phyloP scores from a whole-genome alignment of 2,113 vertebrate genomes.

The Scomber colias region DNA sequence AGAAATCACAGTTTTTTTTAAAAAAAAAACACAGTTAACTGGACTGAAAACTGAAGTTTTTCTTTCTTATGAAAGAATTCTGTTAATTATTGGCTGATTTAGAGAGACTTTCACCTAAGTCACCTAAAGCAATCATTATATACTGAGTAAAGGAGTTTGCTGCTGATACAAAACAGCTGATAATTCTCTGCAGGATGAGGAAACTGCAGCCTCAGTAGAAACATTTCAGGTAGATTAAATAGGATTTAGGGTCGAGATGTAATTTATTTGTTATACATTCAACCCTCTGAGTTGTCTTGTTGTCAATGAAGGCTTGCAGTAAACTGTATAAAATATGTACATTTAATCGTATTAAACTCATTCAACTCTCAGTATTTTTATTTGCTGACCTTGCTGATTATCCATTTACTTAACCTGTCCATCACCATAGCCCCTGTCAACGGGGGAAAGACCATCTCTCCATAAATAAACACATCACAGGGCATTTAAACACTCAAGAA shows the following conservation, averaged over 20 bases:
- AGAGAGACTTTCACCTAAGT: not conserved
- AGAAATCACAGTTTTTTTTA: not conserved
- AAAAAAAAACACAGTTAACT: not conserved
- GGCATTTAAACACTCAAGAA: no score
- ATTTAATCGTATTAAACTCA: not conserved
- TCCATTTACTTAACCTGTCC: not conserved
- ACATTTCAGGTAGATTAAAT: constrained; percentile 48
- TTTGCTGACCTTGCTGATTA: constrained; percentile 22
- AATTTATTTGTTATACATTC: constrained; percentile 13
- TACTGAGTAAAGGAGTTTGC: not conserved
- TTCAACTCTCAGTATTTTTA: constrained; percentile 7
- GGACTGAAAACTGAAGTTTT: not conserved
- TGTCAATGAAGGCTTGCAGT: constrained; percentile 37
- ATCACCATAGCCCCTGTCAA: no score
- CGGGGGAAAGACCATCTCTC: no score
- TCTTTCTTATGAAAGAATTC: not conserved
- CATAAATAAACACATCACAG: no score
- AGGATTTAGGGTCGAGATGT: constrained; percentile 14
- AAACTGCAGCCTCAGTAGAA: constrained; percentile 50
- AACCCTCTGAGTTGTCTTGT: constrained; percentile 9
- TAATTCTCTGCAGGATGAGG: constrained; percentile 10
- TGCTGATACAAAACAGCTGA: constrained; percentile 9
- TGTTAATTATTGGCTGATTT: not conserved
- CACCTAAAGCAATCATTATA: not conserved
- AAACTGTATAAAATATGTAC: not conserved